These are phyloP conservation scores for Nansenia antarctica DNA, from an alignment of 2,113 vertebrate genomes.

Conservation along the genomic window DNA sequence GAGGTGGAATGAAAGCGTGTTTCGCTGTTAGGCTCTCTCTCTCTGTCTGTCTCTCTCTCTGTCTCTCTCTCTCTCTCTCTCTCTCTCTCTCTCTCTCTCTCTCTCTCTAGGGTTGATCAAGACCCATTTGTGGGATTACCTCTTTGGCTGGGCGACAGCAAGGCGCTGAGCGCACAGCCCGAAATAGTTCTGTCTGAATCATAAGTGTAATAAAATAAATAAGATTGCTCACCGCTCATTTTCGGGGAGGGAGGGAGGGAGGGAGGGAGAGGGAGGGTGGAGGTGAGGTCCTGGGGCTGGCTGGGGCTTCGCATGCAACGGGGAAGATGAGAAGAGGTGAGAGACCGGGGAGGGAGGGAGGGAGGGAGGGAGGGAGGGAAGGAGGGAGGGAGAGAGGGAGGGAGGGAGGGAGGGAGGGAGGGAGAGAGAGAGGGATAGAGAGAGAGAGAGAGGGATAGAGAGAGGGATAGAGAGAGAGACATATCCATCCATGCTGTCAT, in stretches of 20 bases:
- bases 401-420: conserved; percentile 2
- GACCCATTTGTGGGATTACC: conserved; percentile 38
- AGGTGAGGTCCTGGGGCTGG: not conserved
- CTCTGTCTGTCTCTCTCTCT: no score
- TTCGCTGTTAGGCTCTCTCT: conserved; percentile 18
- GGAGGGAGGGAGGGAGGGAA: not conserved
- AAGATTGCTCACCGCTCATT: conserved; percentile 15
- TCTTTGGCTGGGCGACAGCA: conserved; percentile 29
- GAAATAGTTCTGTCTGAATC: conserved; percentile 10
- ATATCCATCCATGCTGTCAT: conserved; percentile 20
- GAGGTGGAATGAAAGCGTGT: conserved; percentile 5
- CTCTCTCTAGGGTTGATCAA: conserved; percentile 31
- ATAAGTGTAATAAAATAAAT: conserved; percentile 31
- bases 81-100: no score
- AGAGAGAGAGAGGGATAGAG: conserved; percentile 4
- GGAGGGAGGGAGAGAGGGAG: conserved; percentile 7
- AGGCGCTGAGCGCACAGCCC: not conserved
- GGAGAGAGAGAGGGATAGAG: no score
- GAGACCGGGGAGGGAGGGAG: not conserved
- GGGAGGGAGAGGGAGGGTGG: conserved; percentile 7
- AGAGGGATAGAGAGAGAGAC: no score
- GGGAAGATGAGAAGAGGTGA: conserved; percentile 16
- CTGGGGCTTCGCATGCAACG: not conserved
- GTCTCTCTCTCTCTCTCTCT: no score
- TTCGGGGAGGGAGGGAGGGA: not conserved